Evolutionary conservation across 2,797 vertebrate species (phyloP).

Genomic region (Morus bassanus): DNA sequence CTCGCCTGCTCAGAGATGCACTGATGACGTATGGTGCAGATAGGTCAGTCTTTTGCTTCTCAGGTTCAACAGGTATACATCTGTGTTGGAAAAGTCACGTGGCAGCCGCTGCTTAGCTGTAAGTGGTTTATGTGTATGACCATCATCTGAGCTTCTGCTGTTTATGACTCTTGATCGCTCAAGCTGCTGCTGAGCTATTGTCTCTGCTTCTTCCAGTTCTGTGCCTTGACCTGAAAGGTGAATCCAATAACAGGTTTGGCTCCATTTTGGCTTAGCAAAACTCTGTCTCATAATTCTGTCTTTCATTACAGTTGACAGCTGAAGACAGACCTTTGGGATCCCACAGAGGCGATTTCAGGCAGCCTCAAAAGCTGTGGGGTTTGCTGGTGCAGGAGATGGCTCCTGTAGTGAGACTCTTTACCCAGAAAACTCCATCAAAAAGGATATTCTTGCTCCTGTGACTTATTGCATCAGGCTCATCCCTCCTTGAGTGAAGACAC

Average conservation of each 20-base stretch:
- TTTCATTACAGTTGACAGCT: not conserved
- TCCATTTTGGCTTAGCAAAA: not conserved
- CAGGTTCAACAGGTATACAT: not conserved
- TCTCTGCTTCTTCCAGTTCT: not conserved
- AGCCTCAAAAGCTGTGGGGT: not conserved
- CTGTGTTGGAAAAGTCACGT: not conserved
- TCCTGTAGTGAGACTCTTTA: not conserved
- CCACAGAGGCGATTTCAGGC: not conserved
- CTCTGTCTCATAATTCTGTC: not conserved
- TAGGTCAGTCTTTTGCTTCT: not conserved
- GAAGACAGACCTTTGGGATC: not conserved
- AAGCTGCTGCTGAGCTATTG: not conserved
- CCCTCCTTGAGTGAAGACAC: not conserved
- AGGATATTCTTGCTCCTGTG: not conserved
- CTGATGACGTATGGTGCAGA: fast-evolving
- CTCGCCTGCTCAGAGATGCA: not conserved
- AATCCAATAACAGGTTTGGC: not conserved
- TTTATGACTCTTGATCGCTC: not conserved
- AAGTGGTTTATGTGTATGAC: not conserved
- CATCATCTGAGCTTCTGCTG: not conserved
- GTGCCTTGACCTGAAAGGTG: not conserved
- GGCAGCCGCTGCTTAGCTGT: not conserved
- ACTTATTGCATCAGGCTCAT: not conserved
- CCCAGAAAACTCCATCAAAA: not conserved
- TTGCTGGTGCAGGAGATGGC: not conserved